Evolutionary conservation across 1,140 invertebrate species (phyloP), one percentile per base, ranked within the genome.

Genomic region (Chironomus tepperi): DNA sequence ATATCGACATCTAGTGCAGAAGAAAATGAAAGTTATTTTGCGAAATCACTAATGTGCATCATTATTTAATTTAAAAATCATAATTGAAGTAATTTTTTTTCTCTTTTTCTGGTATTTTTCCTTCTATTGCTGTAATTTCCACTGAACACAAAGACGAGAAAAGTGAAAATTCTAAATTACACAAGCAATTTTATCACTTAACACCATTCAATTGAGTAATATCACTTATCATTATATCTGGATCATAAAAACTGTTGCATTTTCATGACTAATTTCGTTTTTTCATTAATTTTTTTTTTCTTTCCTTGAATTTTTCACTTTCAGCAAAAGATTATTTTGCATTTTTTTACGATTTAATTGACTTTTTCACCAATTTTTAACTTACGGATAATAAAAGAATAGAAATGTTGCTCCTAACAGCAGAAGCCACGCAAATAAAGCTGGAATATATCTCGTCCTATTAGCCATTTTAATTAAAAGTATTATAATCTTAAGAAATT

Each of bases 341-440:
- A 70, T 19, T 70, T 70, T 70, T 19, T 21, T 3, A 16, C 19
- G 8, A 21, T 70, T 70, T 7, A 2, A 19, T 10, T 21, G 65
- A 12, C n/a, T 18, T 70, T 70, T 19, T 9, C 65, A 95, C 94
- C 96, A 88, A 70, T 18, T 70, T 70, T 19, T 7, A 15, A 95
- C 94, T 96, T 88, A 97, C 95, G 96, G 94, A 85, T 94, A 97
- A 84, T 92, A 94, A 86, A 97, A 98, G 89, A 98, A 98, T 77
- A 96, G 87, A 79, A 89, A 89, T 77, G 96, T 97, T 77, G 95
- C 93, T 79, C 89, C 89, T 79, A 98, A 85, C 77, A 98, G 87
- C 79, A 98, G 86, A 76, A 90, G 90, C 97, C 97, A 99, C 80
- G 97, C 96, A 86, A 97, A 93, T 80, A 93, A 93, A 81, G 96